Percentiles rank a stretch among this genome's conserved stretches.
Evolutionary conservation across 1,140 invertebrate species (phyloP).

Genomic region (Ganaspis sp.): DNA sequence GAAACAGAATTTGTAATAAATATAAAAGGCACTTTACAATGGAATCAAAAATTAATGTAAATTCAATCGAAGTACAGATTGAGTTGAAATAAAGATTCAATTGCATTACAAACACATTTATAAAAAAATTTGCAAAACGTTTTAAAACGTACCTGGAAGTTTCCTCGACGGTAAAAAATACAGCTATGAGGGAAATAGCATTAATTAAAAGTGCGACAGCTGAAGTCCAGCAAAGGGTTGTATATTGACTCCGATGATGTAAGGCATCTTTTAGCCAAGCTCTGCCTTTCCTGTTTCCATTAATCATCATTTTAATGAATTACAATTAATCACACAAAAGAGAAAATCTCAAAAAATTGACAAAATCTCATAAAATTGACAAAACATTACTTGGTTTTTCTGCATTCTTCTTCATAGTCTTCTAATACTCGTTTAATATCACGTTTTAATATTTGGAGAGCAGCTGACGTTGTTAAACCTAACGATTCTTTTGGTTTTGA

Average conservation of each 20-base stretch:
- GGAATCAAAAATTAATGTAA: too few species aligned
- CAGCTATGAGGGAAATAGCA: slow-evolving; percentile 71
- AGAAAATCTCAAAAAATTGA: slow-evolving; percentile 42
- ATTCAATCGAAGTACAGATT: too few species aligned
- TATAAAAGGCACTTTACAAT: too few species aligned
- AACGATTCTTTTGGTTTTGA: slow-evolving; percentile 55
- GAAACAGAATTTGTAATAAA: background rate
- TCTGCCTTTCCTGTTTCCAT: slow-evolving; percentile 70
- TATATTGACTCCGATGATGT: slow-evolving; percentile 80
- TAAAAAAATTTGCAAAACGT: slow-evolving; percentile 51
- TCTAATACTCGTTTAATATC: slow-evolving; percentile 73
- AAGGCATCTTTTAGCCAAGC: slow-evolving; percentile 78
- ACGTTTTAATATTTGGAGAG: slow-evolving; percentile 73
- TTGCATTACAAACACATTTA: background rate
- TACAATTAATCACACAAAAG: too few species aligned
- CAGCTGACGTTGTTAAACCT: slow-evolving; percentile 72
- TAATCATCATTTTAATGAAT: slow-evolving; percentile 55
- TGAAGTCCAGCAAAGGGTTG: slow-evolving; percentile 82
- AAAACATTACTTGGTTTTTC: slow-evolving; percentile 66
- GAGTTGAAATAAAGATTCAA: too few species aligned
- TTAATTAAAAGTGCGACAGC: slow-evolving; percentile 76
- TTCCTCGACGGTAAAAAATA: slow-evolving; percentile 68
- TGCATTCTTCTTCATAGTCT: slow-evolving; percentile 70
- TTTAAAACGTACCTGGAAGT: slow-evolving; percentile 57
- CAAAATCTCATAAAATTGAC: slow-evolving; percentile 42